Percentiles rank a stretch among this genome's conserved stretches.
phyloP scores from a whole-genome alignment of 2,888 invertebrate genomes.

The Pyrrhia umbra region DNA sequence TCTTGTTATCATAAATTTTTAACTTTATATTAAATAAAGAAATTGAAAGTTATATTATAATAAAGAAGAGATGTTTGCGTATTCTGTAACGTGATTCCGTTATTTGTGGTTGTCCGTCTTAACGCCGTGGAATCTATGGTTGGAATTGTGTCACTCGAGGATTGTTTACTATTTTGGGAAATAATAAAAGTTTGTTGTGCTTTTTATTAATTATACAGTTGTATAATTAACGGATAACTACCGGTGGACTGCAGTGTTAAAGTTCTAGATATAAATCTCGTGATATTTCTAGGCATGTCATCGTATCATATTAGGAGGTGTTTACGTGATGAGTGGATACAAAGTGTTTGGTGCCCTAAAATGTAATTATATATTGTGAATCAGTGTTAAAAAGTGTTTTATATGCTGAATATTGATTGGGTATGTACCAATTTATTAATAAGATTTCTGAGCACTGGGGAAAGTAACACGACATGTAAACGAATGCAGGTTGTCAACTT shows the following conservation, averaged over 20 bases:
- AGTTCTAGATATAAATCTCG: slow-evolving; percentile 44
- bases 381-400: slow-evolving; percentile 68
- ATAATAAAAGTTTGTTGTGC: slow-evolving; percentile 69
- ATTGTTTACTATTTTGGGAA: slow-evolving; percentile 88
- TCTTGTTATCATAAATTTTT: too few species aligned
- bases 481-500: slow-evolving; percentile 79
- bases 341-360: slow-evolving; percentile 73
- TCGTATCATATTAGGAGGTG: slow-evolving; percentile 75
- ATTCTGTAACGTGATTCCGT: slow-evolving; percentile 74
- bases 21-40: not conserved
- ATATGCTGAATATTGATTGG: slow-evolving; percentile 67
- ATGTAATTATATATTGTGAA: slow-evolving; percentile 69
- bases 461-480: slow-evolving; percentile 79
- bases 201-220: slow-evolving; percentile 54
- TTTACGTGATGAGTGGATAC: slow-evolving; percentile 86
- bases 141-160: slow-evolving; percentile 85
- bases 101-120: slow-evolving; percentile 84
- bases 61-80: slow-evolving; percentile 60
- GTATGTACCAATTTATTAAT: slow-evolving; percentile 69
- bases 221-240: slow-evolving; percentile 50
- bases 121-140: slow-evolving; percentile 88
- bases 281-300: slow-evolving; percentile 53
- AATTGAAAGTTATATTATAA: not conserved
- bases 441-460: slow-evolving; percentile 60
- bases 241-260: slow-evolving; percentile 59